phyloP scores from a whole-genome alignment of 1,140 invertebrate species.

The Sipha flava region DNA sequence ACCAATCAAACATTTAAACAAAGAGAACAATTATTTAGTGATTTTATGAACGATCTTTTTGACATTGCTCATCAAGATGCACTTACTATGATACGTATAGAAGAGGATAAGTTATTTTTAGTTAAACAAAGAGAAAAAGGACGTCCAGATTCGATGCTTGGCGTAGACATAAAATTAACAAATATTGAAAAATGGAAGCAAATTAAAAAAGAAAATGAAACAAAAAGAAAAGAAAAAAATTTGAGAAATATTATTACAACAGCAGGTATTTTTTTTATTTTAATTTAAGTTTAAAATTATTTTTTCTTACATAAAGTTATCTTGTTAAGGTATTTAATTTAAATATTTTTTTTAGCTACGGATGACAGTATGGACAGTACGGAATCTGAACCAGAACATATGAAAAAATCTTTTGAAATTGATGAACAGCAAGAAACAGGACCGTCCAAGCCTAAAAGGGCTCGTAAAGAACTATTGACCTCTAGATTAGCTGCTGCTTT shows the following conservation, averaged over 20 bases:
- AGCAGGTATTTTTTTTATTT: not conserved
- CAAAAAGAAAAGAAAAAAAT: no score
- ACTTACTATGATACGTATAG: constrained; percentile 34
- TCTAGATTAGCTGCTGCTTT: constrained; percentile 34
- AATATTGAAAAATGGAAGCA: constrained; percentile 5
- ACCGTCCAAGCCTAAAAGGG: constrained; percentile 26
- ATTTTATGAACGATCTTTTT: constrained; percentile 38
- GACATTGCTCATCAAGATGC: constrained; percentile 39
- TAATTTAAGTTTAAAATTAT: not conserved
- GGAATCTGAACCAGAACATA: not conserved
- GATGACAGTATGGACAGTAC: not conserved
- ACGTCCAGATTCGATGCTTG: constrained; percentile 4
- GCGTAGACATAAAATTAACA: not conserved
- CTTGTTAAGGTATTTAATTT: no score
- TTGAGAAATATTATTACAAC: no score
- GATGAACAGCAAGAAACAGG: constrained; percentile 17
- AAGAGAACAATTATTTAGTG: constrained; percentile 33
- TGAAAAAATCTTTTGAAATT: not conserved
- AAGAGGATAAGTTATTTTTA: constrained; percentile 35
- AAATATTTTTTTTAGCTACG: not conserved
- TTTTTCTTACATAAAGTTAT: no score
- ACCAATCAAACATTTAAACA: constrained; percentile 10
- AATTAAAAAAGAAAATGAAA: not conserved
- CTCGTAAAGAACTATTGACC: constrained; percentile 12
- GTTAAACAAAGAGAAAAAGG: constrained; percentile 33